Conservation (phyloP, 2,888 invertebrate species). For the Emesis furor region DNA sequence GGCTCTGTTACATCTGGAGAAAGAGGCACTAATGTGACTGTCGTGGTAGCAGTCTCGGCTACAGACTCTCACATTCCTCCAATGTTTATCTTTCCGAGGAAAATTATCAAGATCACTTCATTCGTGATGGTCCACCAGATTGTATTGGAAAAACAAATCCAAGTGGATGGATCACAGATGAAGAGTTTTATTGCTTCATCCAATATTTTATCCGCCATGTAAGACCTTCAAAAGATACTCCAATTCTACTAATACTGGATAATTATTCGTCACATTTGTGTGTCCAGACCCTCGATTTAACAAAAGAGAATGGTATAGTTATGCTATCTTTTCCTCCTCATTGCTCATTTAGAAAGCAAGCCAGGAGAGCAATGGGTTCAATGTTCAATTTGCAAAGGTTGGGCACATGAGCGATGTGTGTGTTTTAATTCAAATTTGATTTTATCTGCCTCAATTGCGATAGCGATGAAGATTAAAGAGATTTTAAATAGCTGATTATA, state of each 20-base stretch:
- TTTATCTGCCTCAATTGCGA: too few species aligned
- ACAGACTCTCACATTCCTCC: neutral
- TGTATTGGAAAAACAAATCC: conserved; percentile 28
- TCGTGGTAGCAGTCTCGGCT: conserved; percentile 28
- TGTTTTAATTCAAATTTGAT: too few species aligned
- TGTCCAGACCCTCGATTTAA: conserved; percentile 20
- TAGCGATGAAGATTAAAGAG: too few species aligned
- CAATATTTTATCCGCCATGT: conserved; percentile 33
- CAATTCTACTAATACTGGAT: conserved; percentile 30
- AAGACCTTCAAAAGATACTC: conserved; percentile 33
- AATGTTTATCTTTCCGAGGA: too few species aligned
- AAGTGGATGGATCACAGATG: conserved; percentile 28
- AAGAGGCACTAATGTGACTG: conserved; percentile 16
- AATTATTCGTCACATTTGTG: conserved; percentile 32
- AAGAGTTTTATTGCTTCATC: conserved; percentile 31
- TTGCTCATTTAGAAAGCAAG: neutral
- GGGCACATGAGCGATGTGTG: too few species aligned
- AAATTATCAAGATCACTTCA: conserved; percentile 18
- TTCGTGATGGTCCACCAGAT: conserved; percentile 31
- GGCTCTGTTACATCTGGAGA: conserved; percentile 28
- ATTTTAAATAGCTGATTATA: too few species aligned
- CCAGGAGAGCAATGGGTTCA: too few species aligned
- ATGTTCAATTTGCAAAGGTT: too few species aligned
- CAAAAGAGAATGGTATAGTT: conserved; percentile 19
- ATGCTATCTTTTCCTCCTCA: conserved; percentile 2